Percentiles rank a stretch among this genome's conserved stretches.
phyloP scores from a whole-genome alignment of 2,113 vertebrate species.

The Cacatua alba region DNA sequence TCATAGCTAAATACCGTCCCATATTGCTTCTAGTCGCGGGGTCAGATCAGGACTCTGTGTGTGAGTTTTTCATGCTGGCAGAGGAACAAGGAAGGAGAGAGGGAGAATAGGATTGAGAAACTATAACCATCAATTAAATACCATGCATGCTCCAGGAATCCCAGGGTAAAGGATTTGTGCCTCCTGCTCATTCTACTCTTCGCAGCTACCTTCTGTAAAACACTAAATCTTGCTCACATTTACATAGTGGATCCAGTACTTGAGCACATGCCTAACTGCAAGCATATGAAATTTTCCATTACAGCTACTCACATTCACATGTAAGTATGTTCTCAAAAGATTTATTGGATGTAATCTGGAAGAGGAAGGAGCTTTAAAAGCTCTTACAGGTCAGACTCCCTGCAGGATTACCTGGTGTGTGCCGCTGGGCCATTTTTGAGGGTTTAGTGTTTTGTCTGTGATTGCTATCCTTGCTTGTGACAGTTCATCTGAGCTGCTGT shows the following conservation, averaged over 20 bases:
- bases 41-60: slow-evolving; percentile 28
- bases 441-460: not conserved
- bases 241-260: not conserved
- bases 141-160: not conserved
- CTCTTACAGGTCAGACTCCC: not conserved
- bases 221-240: not conserved
- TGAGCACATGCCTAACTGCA: not conserved
- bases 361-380: not conserved
- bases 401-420: not conserved
- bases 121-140: not conserved
- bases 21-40: not conserved
- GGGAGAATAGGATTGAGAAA: not conserved
- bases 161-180: not conserved
- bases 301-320: not conserved
- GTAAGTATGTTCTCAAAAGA: not conserved
- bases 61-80: slow-evolving; percentile 49
- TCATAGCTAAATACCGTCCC: not conserved
- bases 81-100: not conserved
- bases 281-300: not conserved
- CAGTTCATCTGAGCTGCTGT: not conserved
- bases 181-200: not conserved
- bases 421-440: not conserved
- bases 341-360: not conserved
- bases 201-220: not conserved
- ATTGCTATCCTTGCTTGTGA: not conserved